These are phyloP conservation scores for Hypselothyrea guttata DNA, from an alignment of 2,888 invertebrate genomes.

Conservation along the genomic window DNA sequence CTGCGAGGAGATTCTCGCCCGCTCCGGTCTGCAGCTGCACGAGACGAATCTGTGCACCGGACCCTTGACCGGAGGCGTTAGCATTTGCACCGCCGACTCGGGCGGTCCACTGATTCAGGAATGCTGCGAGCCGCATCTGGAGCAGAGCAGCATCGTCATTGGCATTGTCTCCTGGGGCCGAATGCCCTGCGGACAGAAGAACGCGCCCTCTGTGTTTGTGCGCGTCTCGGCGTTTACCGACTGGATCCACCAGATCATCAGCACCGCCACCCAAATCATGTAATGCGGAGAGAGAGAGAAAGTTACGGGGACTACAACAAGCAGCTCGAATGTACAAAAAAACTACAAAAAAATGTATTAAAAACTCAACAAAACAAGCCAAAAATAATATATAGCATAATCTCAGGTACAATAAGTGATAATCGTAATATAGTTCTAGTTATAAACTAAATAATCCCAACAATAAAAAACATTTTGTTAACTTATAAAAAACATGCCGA, in stretches of 20 bases:
- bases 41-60: constrained; percentile 81
- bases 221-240: constrained; percentile 82
- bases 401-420: constrained; percentile 55
- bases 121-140: constrained; percentile 62
- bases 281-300: constrained; percentile 36
- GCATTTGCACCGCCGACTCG: constrained; percentile 81
- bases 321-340: constrained; percentile 58
- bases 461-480: constrained; percentile 16
- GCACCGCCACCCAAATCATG: constrained; percentile 64
- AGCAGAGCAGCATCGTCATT: constrained; percentile 73
- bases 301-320: constrained; percentile 11
- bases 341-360: constrained; percentile 24
- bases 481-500: constrained; percentile 22
- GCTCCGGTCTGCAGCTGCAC: constrained; percentile 73
- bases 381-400: constrained; percentile 42
- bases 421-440: constrained; percentile 25
- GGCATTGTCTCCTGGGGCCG: constrained; percentile 84
- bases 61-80: constrained; percentile 79
- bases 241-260: constrained; percentile 80
- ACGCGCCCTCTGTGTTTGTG: constrained; percentile 83
- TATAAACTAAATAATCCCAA: constrained; percentile 34
- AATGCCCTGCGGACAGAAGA: constrained; percentile 82
- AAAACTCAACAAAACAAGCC: constrained; percentile 28
- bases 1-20: constrained; percentile 77
- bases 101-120: constrained; percentile 81